Percentiles rank a stretch among this genome's conserved stretches.
These are phyloP conservation scores for Takifugu bimaculatus DNA, from an alignment of 2,113 vertebrate species.

Conservation along the genomic window DNA sequence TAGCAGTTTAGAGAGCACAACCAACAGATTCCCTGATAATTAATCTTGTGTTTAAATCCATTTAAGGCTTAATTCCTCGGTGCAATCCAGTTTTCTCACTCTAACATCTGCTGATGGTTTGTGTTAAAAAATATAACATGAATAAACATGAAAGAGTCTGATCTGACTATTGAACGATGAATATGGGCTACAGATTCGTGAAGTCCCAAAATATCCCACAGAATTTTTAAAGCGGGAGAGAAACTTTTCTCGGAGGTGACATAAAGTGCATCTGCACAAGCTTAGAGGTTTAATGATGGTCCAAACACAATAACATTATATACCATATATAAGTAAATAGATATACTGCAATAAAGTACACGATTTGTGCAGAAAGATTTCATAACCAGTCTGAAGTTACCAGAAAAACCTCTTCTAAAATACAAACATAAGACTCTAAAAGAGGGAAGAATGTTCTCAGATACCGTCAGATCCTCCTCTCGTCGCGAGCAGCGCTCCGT, in stretches of 20 bases:
- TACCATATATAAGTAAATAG: too few species aligned
- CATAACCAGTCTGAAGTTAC: too few species aligned
- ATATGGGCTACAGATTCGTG: not conserved
- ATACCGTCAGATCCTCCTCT: constrained; percentile 12
- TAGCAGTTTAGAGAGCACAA: not conserved
- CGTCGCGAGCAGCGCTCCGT: too few species aligned
- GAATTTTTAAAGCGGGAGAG: not conserved
- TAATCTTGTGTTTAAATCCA: constrained; percentile 30
- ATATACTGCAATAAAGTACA: too few species aligned
- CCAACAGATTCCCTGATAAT: constrained; percentile 7
- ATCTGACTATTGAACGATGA: constrained; percentile 5
- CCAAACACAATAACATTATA: too few species aligned
- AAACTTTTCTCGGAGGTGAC: too few species aligned
- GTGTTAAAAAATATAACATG: constrained; percentile 6
- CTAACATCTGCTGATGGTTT: constrained; percentile 9
- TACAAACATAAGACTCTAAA: not conserved
- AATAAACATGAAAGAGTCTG: not conserved
- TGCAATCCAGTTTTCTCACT: constrained; percentile 25
- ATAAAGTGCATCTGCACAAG: too few species aligned
- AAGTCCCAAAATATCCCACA: not conserved
- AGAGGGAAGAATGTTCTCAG: not conserved
- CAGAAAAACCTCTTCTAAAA: too few species aligned
- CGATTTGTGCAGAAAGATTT: too few species aligned
- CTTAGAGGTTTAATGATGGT: too few species aligned
- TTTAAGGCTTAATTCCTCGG: constrained; percentile 13